Evolutionary conservation across 2,888 invertebrate species (phyloP), one percentile per base, ranked within the genome.

Genomic region (Synergus laeviventris): DNA sequence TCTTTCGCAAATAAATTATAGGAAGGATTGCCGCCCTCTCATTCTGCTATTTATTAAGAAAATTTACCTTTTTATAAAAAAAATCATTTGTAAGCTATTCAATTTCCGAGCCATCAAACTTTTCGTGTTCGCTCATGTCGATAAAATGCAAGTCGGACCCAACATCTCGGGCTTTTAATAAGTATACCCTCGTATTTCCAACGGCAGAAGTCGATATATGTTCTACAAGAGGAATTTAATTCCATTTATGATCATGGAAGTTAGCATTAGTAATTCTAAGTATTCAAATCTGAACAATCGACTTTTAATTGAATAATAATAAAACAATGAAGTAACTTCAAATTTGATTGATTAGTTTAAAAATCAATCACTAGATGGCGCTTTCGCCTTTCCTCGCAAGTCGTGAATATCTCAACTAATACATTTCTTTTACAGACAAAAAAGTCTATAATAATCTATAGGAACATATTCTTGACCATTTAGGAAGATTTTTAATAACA

Each of bases 71-170:
- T 9, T 49, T 49, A n/a, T 49, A 8, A 18, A 49, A 49, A 9
- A 49, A 9, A 54, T n/a, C 2, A 54, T 1, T 8, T n/a, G n/a
- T n/a, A 49, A 9, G 8, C 61, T 79, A 83, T 84, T 82, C 84
- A 85, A 82, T 73, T 74, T 75, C 54, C 74, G 75, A 77, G 81
- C 84, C 84, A 85, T 82, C 82, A 83, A 84, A 83, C 82, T 83
- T 83, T 84, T 84, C 85, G 81, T 81, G 76, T 78, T 76, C 73
- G 77, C 77, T 79, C 83, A 73, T 84, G 81, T 78, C 75, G 49
- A 80, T 84, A 81, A 84, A 81, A 80, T 54, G 73, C 74, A 62
- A 56, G 49, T 59, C 76, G 76, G 11, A 56, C 61, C 59, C 56
- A 31, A 8, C 38, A 39, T 31, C 38, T 21, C n/a, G 2, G 49